A percentile compares a stretch with the other conserved stretches of the same genome.
These are phyloP conservation scores for Helicoverpa zea DNA, from an alignment of 1,140 invertebrate species.

Conservation along the genomic window DNA sequence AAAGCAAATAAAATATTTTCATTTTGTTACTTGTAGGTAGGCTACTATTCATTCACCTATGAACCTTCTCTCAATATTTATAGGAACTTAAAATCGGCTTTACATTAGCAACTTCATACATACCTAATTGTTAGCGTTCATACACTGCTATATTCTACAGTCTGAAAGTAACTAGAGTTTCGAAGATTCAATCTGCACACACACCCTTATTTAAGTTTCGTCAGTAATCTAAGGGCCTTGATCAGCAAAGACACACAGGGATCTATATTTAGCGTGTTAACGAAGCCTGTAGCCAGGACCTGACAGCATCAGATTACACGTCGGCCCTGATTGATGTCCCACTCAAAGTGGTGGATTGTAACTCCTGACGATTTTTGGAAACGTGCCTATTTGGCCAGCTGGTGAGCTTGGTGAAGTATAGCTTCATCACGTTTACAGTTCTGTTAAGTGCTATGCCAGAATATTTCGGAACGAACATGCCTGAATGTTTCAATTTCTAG, in stretches of 20 bases:
- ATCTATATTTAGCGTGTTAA: slow-evolving; percentile 27
- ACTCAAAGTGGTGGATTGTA: slow-evolving; percentile 1
- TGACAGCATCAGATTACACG: slow-evolving; percentile 25
- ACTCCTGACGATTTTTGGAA: slow-evolving; percentile 24
- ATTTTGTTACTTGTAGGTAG: too few relatives aligned
- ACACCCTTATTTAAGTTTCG: neutral
- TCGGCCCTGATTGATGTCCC: slow-evolving; percentile 27
- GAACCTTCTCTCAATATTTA: too few relatives aligned
- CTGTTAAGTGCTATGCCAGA: too few relatives aligned
- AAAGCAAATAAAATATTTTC: too few relatives aligned
- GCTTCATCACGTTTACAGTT: neutral
- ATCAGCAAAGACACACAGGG: slow-evolving; percentile 9
- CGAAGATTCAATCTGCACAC: neutral
- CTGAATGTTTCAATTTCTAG: too few relatives aligned
- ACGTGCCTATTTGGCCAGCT: slow-evolving; percentile 19
- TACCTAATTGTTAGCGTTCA: too few relatives aligned
- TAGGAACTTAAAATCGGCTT: too few relatives aligned
- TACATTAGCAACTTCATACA: too few relatives aligned
- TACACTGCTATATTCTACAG: too few relatives aligned
- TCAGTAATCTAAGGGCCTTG: neutral
- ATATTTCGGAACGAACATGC: too few relatives aligned
- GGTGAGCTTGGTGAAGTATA: slow-evolving; percentile 4
- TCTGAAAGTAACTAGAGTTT: neutral
- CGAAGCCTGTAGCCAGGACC: neutral
- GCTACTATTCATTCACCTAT: too few relatives aligned